These are phyloP conservation scores for Perca fluviatilis DNA, from an alignment of 2,113 vertebrate genomes.

Conservation along the genomic window DNA sequence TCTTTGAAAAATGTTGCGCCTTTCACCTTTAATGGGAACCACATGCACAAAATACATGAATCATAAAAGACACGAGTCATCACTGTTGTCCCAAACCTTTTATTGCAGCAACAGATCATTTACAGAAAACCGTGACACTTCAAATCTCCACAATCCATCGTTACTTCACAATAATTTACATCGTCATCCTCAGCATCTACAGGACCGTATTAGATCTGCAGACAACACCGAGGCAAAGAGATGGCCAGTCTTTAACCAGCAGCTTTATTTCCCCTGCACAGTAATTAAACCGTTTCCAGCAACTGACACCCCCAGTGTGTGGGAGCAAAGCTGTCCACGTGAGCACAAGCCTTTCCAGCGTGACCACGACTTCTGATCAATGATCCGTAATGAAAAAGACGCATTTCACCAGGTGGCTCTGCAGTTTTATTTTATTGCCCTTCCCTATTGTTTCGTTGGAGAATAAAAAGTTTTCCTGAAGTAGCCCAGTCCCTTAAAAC, in stretches of 20 bases:
- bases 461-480: conserved; percentile 28
- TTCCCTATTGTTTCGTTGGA: conserved; percentile 32
- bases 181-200: conserved; percentile 44
- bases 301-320: background rate
- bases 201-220: conserved; percentile 54
- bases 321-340: background rate
- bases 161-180: conserved; percentile 78
- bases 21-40: background rate
- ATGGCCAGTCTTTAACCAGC: conserved; percentile 8
- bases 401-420: background rate
- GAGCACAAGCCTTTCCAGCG: conserved; percentile 11
- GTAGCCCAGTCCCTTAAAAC: conserved; percentile 38
- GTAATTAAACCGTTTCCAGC: background rate
- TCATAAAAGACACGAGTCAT: background rate
- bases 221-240: conserved; percentile 29
- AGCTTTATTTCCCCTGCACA: background rate
- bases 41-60: background rate
- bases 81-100: conserved; percentile 80
- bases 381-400: conserved; percentile 26
- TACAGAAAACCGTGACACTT: conserved; percentile 70
- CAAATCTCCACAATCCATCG: conserved; percentile 51
- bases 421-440: conserved; percentile 51
- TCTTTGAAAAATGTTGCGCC: too few relatives aligned
- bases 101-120: conserved; percentile 81
- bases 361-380: conserved; percentile 38